Percentiles rank a stretch among this genome's conserved stretches.
These are phyloP conservation scores for Nasonovia ribisnigri DNA, from an alignment of 2,888 invertebrate species.

Conservation along the genomic window DNA sequence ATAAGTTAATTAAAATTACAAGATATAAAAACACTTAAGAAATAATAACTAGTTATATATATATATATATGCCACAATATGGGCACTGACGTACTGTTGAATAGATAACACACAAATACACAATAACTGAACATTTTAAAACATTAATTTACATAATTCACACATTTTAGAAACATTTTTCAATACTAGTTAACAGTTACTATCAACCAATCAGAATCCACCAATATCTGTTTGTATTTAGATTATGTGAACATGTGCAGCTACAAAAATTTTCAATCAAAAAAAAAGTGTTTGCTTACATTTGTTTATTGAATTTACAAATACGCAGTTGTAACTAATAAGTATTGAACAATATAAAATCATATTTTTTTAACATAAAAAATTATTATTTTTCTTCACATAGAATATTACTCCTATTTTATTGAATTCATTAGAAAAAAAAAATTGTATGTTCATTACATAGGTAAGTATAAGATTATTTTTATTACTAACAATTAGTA, in stretches of 20 bases:
- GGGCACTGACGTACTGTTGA: too few relatives aligned
- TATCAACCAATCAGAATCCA: not conserved
- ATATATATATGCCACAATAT: too few relatives aligned
- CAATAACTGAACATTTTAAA: not conserved
- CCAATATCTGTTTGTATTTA: not conserved
- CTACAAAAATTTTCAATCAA: not conserved
- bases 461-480: too few relatives aligned
- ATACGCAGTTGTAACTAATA: not conserved
- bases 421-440: too few relatives aligned
- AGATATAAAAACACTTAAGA: not conserved
- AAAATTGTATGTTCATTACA: too few relatives aligned
- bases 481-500: too few relatives aligned
- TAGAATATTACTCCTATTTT: too few relatives aligned
- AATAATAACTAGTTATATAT: not conserved
- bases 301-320: not conserved
- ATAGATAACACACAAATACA: not conserved
- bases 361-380: too few relatives aligned
- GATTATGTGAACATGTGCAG: not conserved
- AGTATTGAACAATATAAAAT: not conserved
- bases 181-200: not conserved
- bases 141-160: not conserved
- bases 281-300: not conserved
- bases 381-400: too few relatives aligned
- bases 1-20: too few relatives aligned
- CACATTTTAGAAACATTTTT: not conserved